Percentiles rank a stretch among this genome's conserved stretches.
Evolutionary conservation across 53 echinoderm and acorn worm genomes (phyloP).

Genomic region (Astropecten irregularis): DNA sequence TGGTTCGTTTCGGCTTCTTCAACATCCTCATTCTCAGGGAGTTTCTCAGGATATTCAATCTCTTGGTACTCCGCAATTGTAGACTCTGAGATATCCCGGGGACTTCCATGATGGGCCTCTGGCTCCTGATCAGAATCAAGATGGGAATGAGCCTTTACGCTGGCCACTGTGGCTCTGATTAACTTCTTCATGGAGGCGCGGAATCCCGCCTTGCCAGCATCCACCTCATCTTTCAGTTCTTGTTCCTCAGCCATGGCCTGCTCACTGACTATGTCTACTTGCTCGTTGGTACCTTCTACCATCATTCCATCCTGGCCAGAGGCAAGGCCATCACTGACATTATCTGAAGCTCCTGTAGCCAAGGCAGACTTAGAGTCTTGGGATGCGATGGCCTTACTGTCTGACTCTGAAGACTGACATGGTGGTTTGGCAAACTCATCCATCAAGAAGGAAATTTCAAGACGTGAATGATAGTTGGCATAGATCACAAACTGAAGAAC

Average conservation of each 20-base stretch:
- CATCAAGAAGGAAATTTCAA: slow-evolving; percentile 90
- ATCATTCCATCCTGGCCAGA: slow-evolving; percentile 14
- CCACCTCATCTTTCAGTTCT: slow-evolving; percentile 31
- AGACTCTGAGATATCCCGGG: not conserved
- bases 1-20: not conserved
- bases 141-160: not conserved
- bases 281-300: not conserved
- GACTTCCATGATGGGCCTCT: not conserved
- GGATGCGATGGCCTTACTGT: slow-evolving; percentile 8
- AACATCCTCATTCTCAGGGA: not conserved
- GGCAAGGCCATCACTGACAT: slow-evolving; percentile 61
- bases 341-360: slow-evolving; percentile 49
- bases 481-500: slow-evolving; percentile 89
- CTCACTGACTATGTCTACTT: slow-evolving; percentile 18
- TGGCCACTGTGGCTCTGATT: slow-evolving; percentile 37
- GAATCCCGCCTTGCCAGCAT: slow-evolving; percentile 34
- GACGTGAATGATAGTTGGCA: slow-evolving; percentile 79
- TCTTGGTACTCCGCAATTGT: not conserved
- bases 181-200: slow-evolving; percentile 48
- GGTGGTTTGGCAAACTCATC: slow-evolving; percentile 92
- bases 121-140: slow-evolving; percentile 5
- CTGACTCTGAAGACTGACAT: slow-evolving; percentile 9
- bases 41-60: not conserved
- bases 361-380: slow-evolving; percentile 32
- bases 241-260: slow-evolving; percentile 36